A percentile compares a stretch with the other conserved stretches of the same genome.
Evolutionary conservation across 2,888 invertebrate species (phyloP).

Genomic region (Drosophila ezoana): DNA sequence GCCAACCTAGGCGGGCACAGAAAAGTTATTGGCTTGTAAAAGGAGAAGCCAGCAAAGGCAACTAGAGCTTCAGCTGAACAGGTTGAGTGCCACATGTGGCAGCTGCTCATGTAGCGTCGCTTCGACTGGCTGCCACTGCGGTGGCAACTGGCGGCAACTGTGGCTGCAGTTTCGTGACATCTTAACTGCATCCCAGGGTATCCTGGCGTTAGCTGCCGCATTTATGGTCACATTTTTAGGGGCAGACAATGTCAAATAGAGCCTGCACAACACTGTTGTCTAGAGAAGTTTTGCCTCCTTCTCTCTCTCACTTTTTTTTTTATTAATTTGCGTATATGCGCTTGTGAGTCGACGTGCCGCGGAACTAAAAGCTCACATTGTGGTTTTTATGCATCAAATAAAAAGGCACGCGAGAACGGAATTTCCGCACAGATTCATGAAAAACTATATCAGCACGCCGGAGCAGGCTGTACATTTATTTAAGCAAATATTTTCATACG

Average conservation of each 20-base stretch:
- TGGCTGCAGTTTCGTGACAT: conserved; percentile 59
- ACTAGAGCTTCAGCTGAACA: conserved; percentile 8
- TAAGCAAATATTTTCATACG: conserved; percentile 31
- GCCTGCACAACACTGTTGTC: conserved; percentile 18
- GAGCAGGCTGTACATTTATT: conserved; percentile 37
- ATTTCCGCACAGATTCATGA: conserved; percentile 46
- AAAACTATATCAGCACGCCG: conserved; percentile 29
- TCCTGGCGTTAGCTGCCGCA: conserved; percentile 39
- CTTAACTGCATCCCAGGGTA: conserved; percentile 69
- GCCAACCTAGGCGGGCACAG: conserved; percentile 11
- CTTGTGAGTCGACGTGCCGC: conserved; percentile 19
- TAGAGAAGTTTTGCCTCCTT: conserved; percentile 27
- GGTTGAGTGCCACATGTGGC: conserved; percentile 67
- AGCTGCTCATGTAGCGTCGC: conserved; percentile 12
- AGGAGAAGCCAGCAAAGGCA: neutral
- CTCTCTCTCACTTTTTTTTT: conserved; percentile 35
- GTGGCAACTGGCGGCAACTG: conserved; percentile 39
- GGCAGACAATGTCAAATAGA: conserved; percentile 41
- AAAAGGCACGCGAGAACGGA: conserved; percentile 28
- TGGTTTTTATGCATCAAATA: conserved; percentile 40
- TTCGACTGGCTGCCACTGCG: conserved; percentile 12
- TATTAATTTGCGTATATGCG: conserved; percentile 54
- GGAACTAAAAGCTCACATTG: conserved; percentile 53
- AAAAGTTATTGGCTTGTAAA: conserved; percentile 56
- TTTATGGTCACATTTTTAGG: conserved; percentile 67